These are phyloP conservation scores for Anagyrus pseudococci DNA, from an alignment of 2,888 invertebrate genomes.

Conservation along the genomic window DNA sequence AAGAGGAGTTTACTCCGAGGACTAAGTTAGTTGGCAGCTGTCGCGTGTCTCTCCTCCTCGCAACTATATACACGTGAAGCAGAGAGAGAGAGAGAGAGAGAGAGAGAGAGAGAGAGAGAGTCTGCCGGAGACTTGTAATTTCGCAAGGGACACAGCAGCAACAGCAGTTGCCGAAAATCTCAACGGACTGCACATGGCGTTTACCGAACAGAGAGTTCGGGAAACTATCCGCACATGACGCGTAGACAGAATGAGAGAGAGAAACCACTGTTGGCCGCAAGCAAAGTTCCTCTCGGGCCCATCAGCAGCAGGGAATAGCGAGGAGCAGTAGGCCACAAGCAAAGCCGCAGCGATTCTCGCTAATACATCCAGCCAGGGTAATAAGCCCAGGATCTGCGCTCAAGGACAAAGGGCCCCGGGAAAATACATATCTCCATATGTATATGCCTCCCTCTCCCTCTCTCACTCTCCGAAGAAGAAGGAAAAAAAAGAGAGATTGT, in stretches of 20 bases:
- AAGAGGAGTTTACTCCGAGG: slow-evolving; percentile 8
- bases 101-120: no score
- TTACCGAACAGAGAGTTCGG: background rate
- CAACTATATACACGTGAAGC: background rate
- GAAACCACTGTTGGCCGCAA: no score
- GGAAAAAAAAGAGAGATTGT: slow-evolving; percentile 1
- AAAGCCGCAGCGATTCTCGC: no score
- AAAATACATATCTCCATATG: background rate
- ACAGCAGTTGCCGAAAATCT: background rate
- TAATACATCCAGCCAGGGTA: no score
- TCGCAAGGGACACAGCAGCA: background rate
- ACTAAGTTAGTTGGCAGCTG: slow-evolving; percentile 23
- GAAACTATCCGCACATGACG: background rate
- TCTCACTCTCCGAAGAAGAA: background rate
- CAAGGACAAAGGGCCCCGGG: slow-evolving; percentile 15
- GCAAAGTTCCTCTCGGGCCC: no score
- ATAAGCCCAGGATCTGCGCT: no score
- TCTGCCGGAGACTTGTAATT: no score
- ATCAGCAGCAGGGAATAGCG: no score
- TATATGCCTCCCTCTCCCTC: background rate
- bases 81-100: no score
- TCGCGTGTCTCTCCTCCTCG: background rate
- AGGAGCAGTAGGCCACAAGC: no score
- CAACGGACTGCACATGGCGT: background rate
- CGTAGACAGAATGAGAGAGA: no score